phyloP scores from a whole-genome alignment of 2,113 vertebrate species.

The Hydrolagus affinis region DNA sequence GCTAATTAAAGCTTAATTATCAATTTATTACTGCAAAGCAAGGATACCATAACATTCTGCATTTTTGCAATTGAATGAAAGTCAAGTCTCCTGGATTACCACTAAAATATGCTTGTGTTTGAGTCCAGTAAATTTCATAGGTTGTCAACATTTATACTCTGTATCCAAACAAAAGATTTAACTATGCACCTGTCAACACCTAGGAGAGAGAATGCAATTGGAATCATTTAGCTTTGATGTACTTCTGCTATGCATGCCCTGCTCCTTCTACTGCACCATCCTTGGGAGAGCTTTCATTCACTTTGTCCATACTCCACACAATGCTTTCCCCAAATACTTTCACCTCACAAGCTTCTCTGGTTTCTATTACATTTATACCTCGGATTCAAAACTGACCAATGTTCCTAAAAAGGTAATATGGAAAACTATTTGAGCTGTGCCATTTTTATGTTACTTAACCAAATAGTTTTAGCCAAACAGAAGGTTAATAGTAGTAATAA shows the following conservation, averaged over 20 bases:
- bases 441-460: too few species aligned
- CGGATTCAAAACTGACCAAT: too few species aligned
- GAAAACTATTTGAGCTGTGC: too few species aligned
- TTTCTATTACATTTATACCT: too few species aligned
- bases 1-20: slow-evolving; percentile 16
- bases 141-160: neutral
- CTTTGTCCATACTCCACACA: neutral
- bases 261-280: too few species aligned
- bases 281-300: neutral
- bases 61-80: slow-evolving; percentile 1
- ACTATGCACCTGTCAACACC: neutral
- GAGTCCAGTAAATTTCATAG: neutral
- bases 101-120: neutral
- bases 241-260: neutral
- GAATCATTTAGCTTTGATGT: neutral
- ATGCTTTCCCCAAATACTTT: neutral
- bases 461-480: too few species aligned
- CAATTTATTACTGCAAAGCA: neutral
- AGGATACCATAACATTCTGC: neutral
- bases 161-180: neutral
- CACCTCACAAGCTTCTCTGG: neutral
- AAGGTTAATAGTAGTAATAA: too few species aligned
- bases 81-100: neutral
- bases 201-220: neutral
- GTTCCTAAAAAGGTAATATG: too few species aligned